Base-by-base conservation (phyloP, 2,888 invertebrate genomes). In the Sialis lutaria region DNA sequence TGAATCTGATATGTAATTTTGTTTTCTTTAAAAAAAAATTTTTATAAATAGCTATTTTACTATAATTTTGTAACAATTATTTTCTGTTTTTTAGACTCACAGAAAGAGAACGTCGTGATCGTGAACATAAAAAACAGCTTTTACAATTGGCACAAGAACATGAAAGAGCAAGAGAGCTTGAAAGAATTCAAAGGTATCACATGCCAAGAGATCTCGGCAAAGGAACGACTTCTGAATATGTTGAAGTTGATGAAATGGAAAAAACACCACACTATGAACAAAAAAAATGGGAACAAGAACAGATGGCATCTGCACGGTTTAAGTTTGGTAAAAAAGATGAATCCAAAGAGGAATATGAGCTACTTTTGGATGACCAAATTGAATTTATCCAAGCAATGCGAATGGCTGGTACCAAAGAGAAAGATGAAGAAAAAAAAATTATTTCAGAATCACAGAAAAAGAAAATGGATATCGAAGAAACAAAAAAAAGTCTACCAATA, bases 251-350 rank as follows among this genome's bases (percentile, higher is more conserved):
- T 65, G 88, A 89, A 55, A 73, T 78, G 53, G 93, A 96, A 62
- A 82, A 80, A 56, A 69, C 81, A 51, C 84, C 84, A 1, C 82
- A 85, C 59, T 85, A 84, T 0, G 88, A 88, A 55, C 88, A 88
- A 65, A 80, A 82, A 55, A 91, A 91, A 70, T 98, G 97, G 97
- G 97, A 98, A 65, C 89, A 93, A 50, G 96, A 96, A 61, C 92
- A 95, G 64, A 82, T 97, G 68, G 83, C 84, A 45, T 88, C 89
- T 5, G 96, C 95, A 2, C 79, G 87, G 47, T 89, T 90, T 60
- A 82, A 82, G 57, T 92, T 95, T 70, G 97, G 97, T 6, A 90
- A 96, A 1, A 87, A 84, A 64, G 60, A 53, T 13, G 48, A 47
- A 57, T 68, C 59, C 48, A 58, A 81, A 60, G 76, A 85, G 58